phyloP scores from a whole-genome alignment of 1,140 invertebrate species.

The Amphibalanus amphitrite region DNA sequence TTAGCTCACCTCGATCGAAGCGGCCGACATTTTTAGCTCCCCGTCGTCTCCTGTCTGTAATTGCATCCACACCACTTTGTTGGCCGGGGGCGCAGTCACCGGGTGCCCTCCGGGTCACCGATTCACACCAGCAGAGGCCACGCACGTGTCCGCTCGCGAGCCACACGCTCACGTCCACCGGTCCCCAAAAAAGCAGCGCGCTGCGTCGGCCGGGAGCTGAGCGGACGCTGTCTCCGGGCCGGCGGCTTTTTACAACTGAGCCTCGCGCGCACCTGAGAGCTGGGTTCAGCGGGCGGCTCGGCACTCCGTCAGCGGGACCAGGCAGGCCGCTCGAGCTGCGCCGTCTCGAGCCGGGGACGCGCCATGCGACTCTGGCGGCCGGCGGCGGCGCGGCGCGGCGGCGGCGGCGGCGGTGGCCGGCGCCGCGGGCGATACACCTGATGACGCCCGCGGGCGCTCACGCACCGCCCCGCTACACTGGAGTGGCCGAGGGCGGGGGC shows the following conservation, averaged over 20 bases:
- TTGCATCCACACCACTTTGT: background rate
- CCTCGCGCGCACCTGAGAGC: background rate
- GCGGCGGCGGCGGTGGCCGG: no score
- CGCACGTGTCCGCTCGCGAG: background rate
- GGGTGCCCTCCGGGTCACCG: background rate
- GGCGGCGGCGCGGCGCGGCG: no score
- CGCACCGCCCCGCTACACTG: background rate
- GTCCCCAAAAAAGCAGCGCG: background rate
- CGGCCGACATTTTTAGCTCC: background rate
- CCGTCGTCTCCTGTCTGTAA: background rate
- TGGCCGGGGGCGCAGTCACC: background rate
- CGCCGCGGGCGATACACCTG: background rate
- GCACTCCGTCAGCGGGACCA: background rate
- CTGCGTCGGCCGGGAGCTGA: background rate
- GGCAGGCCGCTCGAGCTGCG: no score
- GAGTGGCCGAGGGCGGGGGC: background rate
- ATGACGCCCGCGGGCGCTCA: background rate
- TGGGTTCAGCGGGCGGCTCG: no score
- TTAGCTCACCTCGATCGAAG: background rate
- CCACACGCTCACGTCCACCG: no score
- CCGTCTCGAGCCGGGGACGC: background rate
- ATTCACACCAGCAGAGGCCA: background rate
- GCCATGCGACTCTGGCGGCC: conserved; percentile 1
- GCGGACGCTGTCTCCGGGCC: no score
- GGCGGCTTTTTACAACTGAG: background rate